Evolutionary conservation across 2,888 invertebrate genomes (phyloP), one percentile per base, ranked within the genome.

Genomic region (Xestobium rufovillosum): DNA sequence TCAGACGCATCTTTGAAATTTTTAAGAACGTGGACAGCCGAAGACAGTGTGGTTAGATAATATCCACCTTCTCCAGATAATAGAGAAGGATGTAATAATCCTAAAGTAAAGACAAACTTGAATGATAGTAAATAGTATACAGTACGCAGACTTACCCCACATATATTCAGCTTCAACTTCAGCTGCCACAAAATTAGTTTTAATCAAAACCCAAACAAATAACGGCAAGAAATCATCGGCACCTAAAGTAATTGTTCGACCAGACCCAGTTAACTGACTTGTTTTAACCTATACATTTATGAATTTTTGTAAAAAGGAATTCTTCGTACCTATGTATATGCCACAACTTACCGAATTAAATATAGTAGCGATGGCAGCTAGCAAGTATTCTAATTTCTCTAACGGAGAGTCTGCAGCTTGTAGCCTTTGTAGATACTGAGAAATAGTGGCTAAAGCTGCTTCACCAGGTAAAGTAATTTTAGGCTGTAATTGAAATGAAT

Each of bases 161-260:
- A 96, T 96, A 61, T 92, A 87, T 60, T 94, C 92, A 0, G 92
- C 91, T 62, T 96, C 95, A 38, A 95, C 78, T 68, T 96, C 95
- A 1, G 91, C 94, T 16, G 89, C 84, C 4, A 94, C 83, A 53
- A 92, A 80, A 19, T 87, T 85, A 49, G 88, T 86, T 44, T 88
- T 84, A 1, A 92, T 88, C 48, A 96, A 72, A 6, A 92, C 84
- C 80, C 88, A 92, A 36, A 94, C 90, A 31, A 96, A 76, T 38
- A 94, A 78, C 1, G 94, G 92, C 36, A 96, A 73, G 45, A 95
- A 82, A 57, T 95, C 95, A 63, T 89, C 88, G 8, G 88, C 87
- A 4, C 87, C 86, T 9, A 89, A 66, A 12, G 72, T 69, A 28
- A 73, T 56, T 4, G 68, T 60, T 48, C 66, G 65, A 13, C 59